Evolutionary conservation across 2,797 vertebrate genomes (phyloP), one percentile per base, ranked within the genome.

Genomic region (Limosa lapponica): DNA sequence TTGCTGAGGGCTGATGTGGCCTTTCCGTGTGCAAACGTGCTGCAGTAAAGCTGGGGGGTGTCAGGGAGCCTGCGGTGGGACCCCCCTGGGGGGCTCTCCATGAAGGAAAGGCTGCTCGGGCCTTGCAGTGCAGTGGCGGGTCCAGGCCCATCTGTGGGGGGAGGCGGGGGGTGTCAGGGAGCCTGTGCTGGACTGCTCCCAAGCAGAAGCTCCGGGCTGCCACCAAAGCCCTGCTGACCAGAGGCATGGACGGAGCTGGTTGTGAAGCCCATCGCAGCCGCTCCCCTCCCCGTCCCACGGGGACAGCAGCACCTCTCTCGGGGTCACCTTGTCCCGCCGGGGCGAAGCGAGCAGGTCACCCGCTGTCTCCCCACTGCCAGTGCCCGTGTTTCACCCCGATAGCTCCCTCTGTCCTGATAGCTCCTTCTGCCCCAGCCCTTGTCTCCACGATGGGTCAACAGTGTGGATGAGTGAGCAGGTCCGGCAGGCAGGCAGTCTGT

Each of bases 381-480:
- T 2, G 5, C 17, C 46, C 2, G 0, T 49, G 34, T 16, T n/a
- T 46, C 55, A 18, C 17, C n/a, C 0, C 1, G 43, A 7, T 77
- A 91, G 39, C 67, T 59, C 39, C 34, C 37, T 19, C 54, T 3
- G 5, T 22, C 44, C 37, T 18, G 6, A 32, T 2, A 75, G 46
- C 41, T 79, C 17, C 25, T 37, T 54, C 32, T 85, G 72, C 69
- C 22, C 32, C 23, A 16, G 4, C 51, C 64, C 58, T 14, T 13
- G 16, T 30, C 23, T 30, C 61, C 2, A 0, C 6, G 1, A 2
- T 8, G 48, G 61, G n/a, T 18, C 10, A 11, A 0, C 3, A 2
- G 2, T 1, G 24, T 0, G 0, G 36, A 5, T 30, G 43, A 44
- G 13, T 0, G 14, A 20, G 41, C 0, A 4, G 34, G 11, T 28